Percentiles rank a stretch among this genome's conserved stretches.
These are phyloP conservation scores for Pristionchus arcanus DNA, from an alignment of 2,888 invertebrate genomes.

Conservation along the genomic window DNA sequence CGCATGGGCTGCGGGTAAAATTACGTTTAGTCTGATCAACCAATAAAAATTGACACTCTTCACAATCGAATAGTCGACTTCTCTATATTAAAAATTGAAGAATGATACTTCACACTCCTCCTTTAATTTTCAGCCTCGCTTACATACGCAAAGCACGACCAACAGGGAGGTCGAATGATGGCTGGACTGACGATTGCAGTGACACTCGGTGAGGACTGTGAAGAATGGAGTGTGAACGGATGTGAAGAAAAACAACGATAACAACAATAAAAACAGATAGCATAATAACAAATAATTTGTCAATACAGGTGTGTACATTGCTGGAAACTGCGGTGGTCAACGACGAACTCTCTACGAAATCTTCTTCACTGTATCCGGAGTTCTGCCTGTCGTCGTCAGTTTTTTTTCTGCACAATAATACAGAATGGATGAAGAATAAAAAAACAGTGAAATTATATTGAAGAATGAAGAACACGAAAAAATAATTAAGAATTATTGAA, in stretches of 20 bases:
- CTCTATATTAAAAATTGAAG: too few species aligned
- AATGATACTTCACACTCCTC: too few species aligned
- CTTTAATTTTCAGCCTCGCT: conserved; percentile 19
- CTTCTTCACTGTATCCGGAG: conserved; percentile 62
- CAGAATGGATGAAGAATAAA: too few species aligned
- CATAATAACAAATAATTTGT: too few species aligned
- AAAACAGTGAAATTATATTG: too few species aligned
- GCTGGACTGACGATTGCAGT: conserved; percentile 61
- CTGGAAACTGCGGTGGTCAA: conserved; percentile 65
- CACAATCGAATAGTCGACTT: too few species aligned
- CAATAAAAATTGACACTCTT: too few species aligned
- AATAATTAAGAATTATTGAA: too few species aligned
- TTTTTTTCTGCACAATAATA: neutral
- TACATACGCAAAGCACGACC: conserved; percentile 33
- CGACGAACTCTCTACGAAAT: conserved; percentile 63
- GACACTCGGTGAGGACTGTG: conserved; percentile 57
- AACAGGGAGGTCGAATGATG: conserved; percentile 58
- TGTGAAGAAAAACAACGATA: too few species aligned
- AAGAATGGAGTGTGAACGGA: neutral
- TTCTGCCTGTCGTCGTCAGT: conserved; percentile 61
- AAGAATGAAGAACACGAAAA: neutral
- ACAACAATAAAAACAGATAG: too few species aligned
- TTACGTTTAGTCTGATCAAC: too few species aligned
- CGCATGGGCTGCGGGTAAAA: neutral
- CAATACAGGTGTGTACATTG: conserved; percentile 64